Conservation (phyloP, 2,113 vertebrate genomes). For the Cephalopholis sonnerati region DNA sequence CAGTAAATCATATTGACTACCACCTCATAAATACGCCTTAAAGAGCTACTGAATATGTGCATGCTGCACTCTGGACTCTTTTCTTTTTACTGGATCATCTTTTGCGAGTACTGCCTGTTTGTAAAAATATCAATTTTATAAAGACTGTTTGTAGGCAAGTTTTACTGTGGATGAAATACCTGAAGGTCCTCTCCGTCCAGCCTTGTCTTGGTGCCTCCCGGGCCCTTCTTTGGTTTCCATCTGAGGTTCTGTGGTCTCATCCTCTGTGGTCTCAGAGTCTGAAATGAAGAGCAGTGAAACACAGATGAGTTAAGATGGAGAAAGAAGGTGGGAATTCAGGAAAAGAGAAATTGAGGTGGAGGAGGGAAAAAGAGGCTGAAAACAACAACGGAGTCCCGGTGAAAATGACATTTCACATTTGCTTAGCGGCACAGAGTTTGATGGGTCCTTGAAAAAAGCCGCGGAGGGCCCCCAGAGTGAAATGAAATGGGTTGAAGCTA, state of each 20-base stretch:
- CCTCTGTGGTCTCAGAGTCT: slow-evolving; percentile 98
- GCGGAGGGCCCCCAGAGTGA: slow-evolving; percentile 25
- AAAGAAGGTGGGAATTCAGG: slow-evolving; percentile 1
- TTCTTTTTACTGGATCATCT: not conserved
- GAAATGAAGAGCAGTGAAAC: slow-evolving; percentile 26
- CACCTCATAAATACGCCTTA: slow-evolving; percentile 16
- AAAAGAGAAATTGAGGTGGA: not conserved
- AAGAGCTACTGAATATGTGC: slow-evolving; percentile 13
- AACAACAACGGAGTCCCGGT: slow-evolving; percentile 22
- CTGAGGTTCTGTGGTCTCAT: slow-evolving; percentile 93
- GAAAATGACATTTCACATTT: slow-evolving; percentile 66
- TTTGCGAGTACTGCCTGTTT: not conserved
- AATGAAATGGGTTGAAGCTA: slow-evolving; percentile 51
- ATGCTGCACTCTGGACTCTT: not conserved
- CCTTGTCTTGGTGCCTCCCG: slow-evolving; percentile 89
- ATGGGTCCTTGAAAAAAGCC: slow-evolving; percentile 42
- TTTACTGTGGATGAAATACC: slow-evolving; percentile 76
- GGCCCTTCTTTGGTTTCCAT: slow-evolving; percentile 88
- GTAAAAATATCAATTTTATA: not conserved
- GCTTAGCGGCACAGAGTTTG: slow-evolving; percentile 36
- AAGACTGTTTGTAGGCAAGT: not conserved
- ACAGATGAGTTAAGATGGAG: slow-evolving; percentile 1
- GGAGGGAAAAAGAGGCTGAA: slow-evolving; percentile 5
- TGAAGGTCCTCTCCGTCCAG: slow-evolving; percentile 85
- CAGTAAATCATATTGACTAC: slow-evolving; percentile 32